Evolutionary conservation across 1,140 invertebrate species (phyloP).

Genomic region (Apis dorsata): DNA sequence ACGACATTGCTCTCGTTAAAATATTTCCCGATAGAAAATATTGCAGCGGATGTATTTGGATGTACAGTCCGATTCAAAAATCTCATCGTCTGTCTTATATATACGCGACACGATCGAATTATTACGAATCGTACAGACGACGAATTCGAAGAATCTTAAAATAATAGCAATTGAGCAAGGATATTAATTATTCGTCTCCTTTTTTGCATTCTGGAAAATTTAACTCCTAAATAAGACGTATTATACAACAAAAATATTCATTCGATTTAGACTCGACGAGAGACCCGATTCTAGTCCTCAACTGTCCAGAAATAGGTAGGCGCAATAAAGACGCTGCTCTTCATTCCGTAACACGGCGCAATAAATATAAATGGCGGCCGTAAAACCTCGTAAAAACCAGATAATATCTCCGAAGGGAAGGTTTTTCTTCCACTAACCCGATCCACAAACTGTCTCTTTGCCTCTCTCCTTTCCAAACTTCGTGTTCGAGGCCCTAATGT

Average conservation of each 20-base stretch:
- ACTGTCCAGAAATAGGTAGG: not conserved
- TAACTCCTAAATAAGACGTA: no score
- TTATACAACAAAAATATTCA: no score
- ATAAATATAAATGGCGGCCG: constrained; percentile 69
- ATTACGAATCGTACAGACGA: no score
- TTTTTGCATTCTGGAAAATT: no score
- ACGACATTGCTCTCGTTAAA: constrained; percentile 75
- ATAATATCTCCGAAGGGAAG: constrained; percentile 66
- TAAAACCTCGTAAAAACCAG: constrained; percentile 67
- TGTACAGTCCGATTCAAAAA: constrained; percentile 29
- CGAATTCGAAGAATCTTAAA: no score
- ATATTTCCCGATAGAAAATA: constrained; percentile 74
- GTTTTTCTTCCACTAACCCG: constrained; percentile 36
- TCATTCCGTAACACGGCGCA: constrained; percentile 42
- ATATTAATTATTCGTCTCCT: no score
- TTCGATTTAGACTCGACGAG: no score
- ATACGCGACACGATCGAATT: not conserved
- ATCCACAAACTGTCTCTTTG: constrained; percentile 32
- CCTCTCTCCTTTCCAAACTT: constrained; percentile 32
- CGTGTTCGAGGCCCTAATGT: constrained; percentile 43
- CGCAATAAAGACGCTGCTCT: constrained; percentile 52
- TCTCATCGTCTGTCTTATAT: not conserved
- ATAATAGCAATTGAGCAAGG: no score
- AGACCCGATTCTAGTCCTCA: no score
- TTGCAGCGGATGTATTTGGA: constrained; percentile 1